Evolutionary conservation across 2,113 vertebrate genomes (phyloP).

Genomic region (Connochaetes taurinus): DNA sequence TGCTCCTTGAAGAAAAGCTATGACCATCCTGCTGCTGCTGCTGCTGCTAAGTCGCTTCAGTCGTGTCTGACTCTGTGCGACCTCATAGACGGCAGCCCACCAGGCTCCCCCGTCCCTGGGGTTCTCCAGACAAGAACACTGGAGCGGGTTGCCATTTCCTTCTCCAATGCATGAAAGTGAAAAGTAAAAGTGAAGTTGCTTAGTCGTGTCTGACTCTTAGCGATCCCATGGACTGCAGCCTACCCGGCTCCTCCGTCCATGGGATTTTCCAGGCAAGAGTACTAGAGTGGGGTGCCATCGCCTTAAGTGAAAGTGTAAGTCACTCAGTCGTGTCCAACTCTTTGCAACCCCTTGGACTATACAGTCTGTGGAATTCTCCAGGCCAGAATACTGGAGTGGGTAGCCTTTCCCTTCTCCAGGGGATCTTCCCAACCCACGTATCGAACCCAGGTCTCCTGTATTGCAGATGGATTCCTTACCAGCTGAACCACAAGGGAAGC

Average conservation of each 20-base stretch:
- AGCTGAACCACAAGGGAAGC: not conserved
- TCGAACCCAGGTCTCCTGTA: not conserved
- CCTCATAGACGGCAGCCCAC: not conserved
- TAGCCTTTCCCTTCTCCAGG: not conserved
- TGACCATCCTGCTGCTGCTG: not conserved
- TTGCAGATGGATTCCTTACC: not conserved
- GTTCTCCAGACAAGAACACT: too few species aligned
- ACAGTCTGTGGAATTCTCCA: not conserved
- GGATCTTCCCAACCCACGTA: not conserved
- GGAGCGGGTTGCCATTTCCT: too few species aligned
- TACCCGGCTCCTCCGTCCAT: too few species aligned
- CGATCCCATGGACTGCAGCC: too few species aligned
- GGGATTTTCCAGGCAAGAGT: too few species aligned
- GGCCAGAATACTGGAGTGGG: not conserved
- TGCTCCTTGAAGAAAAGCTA: not conserved
- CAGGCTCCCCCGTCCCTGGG: too few species aligned
- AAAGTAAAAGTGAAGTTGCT: too few species aligned
- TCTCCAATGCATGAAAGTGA: too few species aligned
- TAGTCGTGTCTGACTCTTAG: too few species aligned
- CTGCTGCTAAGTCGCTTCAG: too few species aligned
- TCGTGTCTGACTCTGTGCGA: not conserved
- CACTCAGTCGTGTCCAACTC: rapidly evolving
- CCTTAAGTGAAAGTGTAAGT: too few species aligned
- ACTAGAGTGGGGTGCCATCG: too few species aligned
- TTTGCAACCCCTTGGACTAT: not conserved